phyloP scores from a whole-genome alignment of 2,797 vertebrate species.

The Poecilia picta region DNA sequence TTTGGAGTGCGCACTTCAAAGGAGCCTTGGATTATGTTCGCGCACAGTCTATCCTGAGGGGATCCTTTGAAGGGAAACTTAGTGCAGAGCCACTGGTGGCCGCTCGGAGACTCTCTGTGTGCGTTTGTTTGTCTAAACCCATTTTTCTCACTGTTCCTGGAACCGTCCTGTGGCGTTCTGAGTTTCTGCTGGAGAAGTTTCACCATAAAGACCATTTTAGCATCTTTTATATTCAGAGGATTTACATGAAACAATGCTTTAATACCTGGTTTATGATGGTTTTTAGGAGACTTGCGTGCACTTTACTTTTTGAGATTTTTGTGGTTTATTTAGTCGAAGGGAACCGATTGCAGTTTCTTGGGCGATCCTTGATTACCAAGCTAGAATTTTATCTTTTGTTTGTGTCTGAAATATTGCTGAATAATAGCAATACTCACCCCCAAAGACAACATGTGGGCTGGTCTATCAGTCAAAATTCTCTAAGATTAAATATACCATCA shows the following conservation, averaged over 20 bases:
- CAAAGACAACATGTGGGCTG: too few relatives aligned
- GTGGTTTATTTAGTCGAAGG: neutral
- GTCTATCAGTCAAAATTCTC: too few relatives aligned
- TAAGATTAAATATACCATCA: neutral
- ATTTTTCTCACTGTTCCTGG: constrained; percentile 74
- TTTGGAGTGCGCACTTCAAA: constrained; percentile 84
- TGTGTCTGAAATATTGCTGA: too few relatives aligned
- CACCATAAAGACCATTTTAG: constrained; percentile 46
- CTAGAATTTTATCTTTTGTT: too few relatives aligned
- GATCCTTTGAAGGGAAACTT: constrained; percentile 83
- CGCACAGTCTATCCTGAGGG: constrained; percentile 79
- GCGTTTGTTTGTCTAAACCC: constrained; percentile 82
- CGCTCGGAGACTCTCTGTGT: constrained; percentile 56
- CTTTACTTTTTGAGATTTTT: neutral
- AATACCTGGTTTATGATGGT: neutral
- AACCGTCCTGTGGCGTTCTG: constrained; percentile 56
- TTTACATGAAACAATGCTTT: neutral
- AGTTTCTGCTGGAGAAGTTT: constrained; percentile 47
- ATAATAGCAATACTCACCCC: too few relatives aligned
- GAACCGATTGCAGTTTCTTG: too few relatives aligned
- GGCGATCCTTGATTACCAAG: too few relatives aligned
- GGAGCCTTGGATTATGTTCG: constrained; percentile 81
- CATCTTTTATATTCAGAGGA: constrained; percentile 39
- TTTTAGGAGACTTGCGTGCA: neutral
- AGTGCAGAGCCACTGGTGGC: constrained; percentile 78